Conservation (phyloP, 2,113 vertebrate species). For the Vidua macroura region DNA sequence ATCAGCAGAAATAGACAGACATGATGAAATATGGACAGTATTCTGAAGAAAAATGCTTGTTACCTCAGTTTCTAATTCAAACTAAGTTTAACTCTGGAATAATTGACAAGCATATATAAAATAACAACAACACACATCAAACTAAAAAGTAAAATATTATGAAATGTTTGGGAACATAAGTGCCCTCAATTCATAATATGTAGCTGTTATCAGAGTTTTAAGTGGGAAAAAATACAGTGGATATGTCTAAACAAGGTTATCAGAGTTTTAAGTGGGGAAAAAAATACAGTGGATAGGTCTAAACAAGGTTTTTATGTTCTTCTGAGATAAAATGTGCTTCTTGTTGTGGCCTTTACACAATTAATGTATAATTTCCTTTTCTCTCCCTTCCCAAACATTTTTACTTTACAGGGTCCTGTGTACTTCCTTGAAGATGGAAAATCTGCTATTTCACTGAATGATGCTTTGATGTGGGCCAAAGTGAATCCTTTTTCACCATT, state of each 20-base stretch:
- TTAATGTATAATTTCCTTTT: not conserved
- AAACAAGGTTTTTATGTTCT: not conserved
- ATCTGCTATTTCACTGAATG: constrained; percentile 91
- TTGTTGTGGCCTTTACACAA: not conserved
- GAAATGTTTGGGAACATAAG: not conserved
- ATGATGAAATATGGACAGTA: not conserved
- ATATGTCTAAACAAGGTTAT: not conserved
- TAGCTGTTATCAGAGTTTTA: not conserved
- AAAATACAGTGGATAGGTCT: not conserved
- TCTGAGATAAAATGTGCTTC: not conserved
- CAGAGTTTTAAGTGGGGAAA: not conserved
- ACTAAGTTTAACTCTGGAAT: not conserved
- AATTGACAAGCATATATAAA: not conserved
- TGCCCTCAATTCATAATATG: not conserved
- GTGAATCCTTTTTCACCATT: constrained; percentile 97
- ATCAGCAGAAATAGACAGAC: not conserved
- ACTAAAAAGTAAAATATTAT: not conserved
- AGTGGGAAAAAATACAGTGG: not conserved
- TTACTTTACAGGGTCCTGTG: constrained; percentile 83
- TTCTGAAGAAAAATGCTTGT: not conserved
- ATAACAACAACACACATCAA: not conserved
- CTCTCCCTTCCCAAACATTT: not conserved
- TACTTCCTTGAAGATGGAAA: constrained; percentile 96
- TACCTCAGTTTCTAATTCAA: not conserved
- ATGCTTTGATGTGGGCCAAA: constrained; percentile 98